Evolutionary conservation across 2,888 invertebrate genomes (phyloP).

Genomic region (Chrysina gloriosa): DNA sequence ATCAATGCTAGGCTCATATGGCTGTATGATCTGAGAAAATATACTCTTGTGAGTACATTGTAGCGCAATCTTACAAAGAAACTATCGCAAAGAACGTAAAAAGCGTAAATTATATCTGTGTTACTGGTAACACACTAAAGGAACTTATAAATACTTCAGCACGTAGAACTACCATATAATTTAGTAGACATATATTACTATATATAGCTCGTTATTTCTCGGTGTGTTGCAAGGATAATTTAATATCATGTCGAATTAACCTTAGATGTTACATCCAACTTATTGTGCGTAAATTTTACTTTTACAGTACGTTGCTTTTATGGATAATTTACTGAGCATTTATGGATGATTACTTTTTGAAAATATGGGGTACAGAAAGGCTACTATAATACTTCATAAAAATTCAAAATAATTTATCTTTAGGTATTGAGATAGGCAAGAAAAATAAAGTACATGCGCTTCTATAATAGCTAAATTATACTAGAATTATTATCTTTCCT

Average conservation of each 20-base stretch:
- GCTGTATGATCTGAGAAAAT: background rate
- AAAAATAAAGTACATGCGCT: slow-evolving; percentile 22
- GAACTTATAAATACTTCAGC: slow-evolving; percentile 39
- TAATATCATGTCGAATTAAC: slow-evolving; percentile 43
- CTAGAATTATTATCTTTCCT: background rate
- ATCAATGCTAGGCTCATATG: background rate
- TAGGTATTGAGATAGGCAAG: slow-evolving; percentile 23
- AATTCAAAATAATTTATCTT: slow-evolving; percentile 35
- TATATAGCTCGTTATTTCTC: slow-evolving; percentile 41
- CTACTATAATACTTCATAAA: slow-evolving; percentile 31
- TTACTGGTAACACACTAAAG: slow-evolving; percentile 33
- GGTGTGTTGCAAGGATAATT: slow-evolving; percentile 42
- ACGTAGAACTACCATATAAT: slow-evolving; percentile 40
- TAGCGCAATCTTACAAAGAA: slow-evolving; percentile 10
- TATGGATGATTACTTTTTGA: slow-evolving; percentile 40
- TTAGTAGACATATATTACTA: slow-evolving; percentile 40
- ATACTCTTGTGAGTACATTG: background rate
- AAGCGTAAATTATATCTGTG: slow-evolving; percentile 31
- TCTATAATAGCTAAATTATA: slow-evolving; percentile 38
- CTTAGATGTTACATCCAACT: slow-evolving; percentile 37
- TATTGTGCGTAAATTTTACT: slow-evolving; percentile 41
- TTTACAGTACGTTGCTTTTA: slow-evolving; percentile 40
- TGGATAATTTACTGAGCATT: slow-evolving; percentile 40
- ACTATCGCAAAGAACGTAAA: slow-evolving; percentile 11
- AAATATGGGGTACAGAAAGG: slow-evolving; percentile 29